phyloP scores from a whole-genome alignment of 2,797 vertebrate species.

The Knipowitschia caucasica region DNA sequence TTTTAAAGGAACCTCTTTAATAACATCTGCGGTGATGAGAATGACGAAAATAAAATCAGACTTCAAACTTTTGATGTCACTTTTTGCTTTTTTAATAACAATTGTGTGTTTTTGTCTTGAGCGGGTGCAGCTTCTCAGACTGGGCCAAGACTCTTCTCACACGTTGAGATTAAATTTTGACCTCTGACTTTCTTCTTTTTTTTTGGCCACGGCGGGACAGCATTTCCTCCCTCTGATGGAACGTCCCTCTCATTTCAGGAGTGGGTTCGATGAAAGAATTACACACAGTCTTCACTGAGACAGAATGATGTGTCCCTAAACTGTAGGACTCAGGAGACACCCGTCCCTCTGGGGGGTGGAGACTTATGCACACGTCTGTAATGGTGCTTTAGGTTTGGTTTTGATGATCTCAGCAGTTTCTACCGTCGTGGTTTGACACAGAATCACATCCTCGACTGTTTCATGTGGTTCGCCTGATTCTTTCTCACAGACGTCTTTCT shows the following conservation, averaged over 20 bases:
- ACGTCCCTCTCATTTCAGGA: slow-evolving; percentile 59
- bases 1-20: slow-evolving; percentile 12
- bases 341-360: slow-evolving; percentile 11
- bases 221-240: slow-evolving; percentile 53
- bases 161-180: slow-evolving; percentile 60
- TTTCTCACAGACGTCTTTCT: no score
- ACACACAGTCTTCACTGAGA: slow-evolving; percentile 32
- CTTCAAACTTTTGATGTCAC: no score
- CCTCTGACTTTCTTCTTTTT: slow-evolving; percentile 48
- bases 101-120: slow-evolving; percentile 26
- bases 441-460: no score
- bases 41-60: no score
- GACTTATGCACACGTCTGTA: no score
- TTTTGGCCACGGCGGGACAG: slow-evolving; percentile 49
- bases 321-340: slow-evolving; percentile 27
- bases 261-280: slow-evolving; percentile 43
- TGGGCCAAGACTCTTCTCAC: slow-evolving; percentile 43
- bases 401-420: no score
- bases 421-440: no score
- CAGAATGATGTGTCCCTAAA: slow-evolving; percentile 40
- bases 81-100: no score
- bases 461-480: no score
- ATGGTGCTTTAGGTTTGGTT: no score
- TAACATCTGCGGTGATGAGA: slow-evolving; percentile 10
- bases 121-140: slow-evolving; percentile 38